Evolutionary conservation across 1,140 invertebrate species (phyloP).

Genomic region (Tribolium castaneum): DNA sequence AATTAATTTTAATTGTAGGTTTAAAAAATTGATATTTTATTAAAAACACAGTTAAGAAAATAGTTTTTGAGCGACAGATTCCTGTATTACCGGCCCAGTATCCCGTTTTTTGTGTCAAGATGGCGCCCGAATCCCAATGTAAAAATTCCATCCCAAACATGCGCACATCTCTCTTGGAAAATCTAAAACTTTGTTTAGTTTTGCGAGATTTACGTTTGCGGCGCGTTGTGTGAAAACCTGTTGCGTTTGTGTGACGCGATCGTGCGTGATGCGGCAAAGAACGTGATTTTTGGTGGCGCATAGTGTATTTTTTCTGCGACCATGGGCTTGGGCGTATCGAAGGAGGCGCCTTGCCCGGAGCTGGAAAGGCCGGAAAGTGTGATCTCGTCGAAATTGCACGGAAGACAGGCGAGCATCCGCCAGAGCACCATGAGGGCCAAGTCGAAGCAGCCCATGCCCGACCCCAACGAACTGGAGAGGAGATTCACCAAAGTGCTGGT

Average conservation of each 20-base stretch:
- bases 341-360: constrained; percentile 42
- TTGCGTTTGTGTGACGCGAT: constrained; percentile 44
- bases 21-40: background rate
- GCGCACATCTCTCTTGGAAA: background rate
- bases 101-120: background rate
- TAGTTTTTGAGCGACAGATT: background rate
- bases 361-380: constrained; percentile 51
- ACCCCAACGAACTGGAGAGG: constrained; percentile 87
- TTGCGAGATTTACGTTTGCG: constrained; percentile 37
- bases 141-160: background rate
- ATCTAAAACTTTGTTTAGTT: constrained; percentile 42
- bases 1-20: background rate
- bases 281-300: background rate
- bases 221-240: constrained; percentile 40
- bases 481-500: constrained; percentile 96
- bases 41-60: no score
- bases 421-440: constrained; percentile 80
- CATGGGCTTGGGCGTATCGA: constrained; percentile 53
- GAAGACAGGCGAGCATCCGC: constrained; percentile 63
- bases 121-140: constrained; percentile 5
- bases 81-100: background rate
- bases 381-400: constrained; percentile 59
- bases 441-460: constrained; percentile 88
- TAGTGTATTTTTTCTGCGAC: background rate
- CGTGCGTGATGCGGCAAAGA: constrained; percentile 18